Conservation (phyloP, 2,888 invertebrate genomes). For the Lysandra coridon region DNA sequence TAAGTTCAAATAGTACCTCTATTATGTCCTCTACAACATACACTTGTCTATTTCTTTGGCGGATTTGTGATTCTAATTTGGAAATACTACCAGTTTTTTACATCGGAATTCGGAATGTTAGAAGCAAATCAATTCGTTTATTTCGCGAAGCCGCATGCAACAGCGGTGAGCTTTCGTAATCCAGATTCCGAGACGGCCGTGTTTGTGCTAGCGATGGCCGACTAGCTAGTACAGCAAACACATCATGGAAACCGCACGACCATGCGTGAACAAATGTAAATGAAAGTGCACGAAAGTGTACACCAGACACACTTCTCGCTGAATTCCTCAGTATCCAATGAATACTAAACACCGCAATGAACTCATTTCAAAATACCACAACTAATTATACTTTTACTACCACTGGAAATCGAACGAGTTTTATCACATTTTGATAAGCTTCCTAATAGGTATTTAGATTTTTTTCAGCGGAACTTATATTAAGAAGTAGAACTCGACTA, state of each 20-base stretch:
- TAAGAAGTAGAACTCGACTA: background rate
- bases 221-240: conserved; percentile 31
- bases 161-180: conserved; percentile 63
- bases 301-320: conserved; percentile 18
- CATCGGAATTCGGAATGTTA: conserved; percentile 27
- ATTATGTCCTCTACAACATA: background rate
- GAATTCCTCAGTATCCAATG: conserved; percentile 13
- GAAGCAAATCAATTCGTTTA: conserved; percentile 27
- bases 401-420: background rate
- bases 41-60: background rate
- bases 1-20: background rate
- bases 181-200: conserved; percentile 47
- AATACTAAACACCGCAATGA: background rate
- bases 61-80: conserved; percentile 15
- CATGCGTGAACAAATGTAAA: conserved; percentile 33
- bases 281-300: conserved; percentile 34
- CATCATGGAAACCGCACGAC: conserved; percentile 33
- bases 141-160: conserved; percentile 53
- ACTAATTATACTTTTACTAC: background rate
- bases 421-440: background rate
- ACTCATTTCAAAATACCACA: conserved; percentile 17
- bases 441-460: background rate
- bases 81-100: conserved; percentile 1
- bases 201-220: conserved; percentile 37
- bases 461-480: background rate